Conservation (phyloP, 2,888 invertebrate species). For the Pecten maximus region DNA sequence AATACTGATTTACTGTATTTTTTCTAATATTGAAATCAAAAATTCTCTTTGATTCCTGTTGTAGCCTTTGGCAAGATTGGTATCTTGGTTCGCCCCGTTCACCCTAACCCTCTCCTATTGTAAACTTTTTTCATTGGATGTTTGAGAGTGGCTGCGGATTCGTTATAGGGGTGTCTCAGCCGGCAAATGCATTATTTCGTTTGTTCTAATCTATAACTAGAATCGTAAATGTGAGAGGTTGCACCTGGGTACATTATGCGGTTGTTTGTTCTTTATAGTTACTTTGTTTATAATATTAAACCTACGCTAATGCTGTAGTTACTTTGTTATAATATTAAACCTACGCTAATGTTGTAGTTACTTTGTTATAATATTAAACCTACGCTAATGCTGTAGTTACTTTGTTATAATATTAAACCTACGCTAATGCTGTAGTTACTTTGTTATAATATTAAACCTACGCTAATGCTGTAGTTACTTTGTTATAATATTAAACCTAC, state of each 20-base stretch:
- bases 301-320: neutral
- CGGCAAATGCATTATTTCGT: neutral
- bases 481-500: too few species aligned
- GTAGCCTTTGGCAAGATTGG: neutral
- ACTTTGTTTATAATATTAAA: neutral
- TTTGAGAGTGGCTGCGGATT: neutral
- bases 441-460: too few species aligned
- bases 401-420: too few species aligned
- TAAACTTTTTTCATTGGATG: conserved; percentile 3
- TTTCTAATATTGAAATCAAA: conserved; percentile 30
- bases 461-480: too few species aligned
- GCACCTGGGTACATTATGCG: neutral
- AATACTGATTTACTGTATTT: conserved; percentile 30
- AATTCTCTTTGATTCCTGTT: conserved; percentile 8
- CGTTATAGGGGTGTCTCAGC: neutral
- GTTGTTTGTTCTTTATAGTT: neutral
- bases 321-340: too few species aligned
- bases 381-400: too few species aligned
- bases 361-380: too few species aligned
- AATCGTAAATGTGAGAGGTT: too few species aligned
- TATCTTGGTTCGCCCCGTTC: neutral
- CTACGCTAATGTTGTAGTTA: too few species aligned
- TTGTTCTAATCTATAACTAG: neutral
- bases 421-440: too few species aligned
- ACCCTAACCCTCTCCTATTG: neutral